phyloP scores from a whole-genome alignment of 2,888 invertebrate species.

The Sphinx pinastri region DNA sequence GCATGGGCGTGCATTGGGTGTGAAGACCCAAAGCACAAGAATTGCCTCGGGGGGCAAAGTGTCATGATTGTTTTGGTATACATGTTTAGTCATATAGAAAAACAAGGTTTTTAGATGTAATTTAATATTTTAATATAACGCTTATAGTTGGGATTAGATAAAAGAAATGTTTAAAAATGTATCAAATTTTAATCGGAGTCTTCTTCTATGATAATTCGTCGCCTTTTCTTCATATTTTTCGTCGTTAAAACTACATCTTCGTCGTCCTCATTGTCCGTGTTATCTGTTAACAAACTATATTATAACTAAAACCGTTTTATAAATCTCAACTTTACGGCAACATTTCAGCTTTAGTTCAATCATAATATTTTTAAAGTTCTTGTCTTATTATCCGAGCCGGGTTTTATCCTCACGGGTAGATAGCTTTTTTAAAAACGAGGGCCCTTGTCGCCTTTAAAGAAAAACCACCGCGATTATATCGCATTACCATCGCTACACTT shows the following conservation, averaged over 20 bases:
- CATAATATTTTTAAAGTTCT: slow-evolving; percentile 1
- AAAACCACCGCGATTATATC: slow-evolving; percentile 14
- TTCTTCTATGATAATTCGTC: slow-evolving; percentile 68
- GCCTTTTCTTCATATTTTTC: slow-evolving; percentile 62
- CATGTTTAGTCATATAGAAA: too few relatives aligned
- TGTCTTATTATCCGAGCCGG: slow-evolving; percentile 10
- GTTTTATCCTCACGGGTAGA: slow-evolving; percentile 12
- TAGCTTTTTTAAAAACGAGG: slow-evolving; percentile 9
- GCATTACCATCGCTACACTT: not conserved
- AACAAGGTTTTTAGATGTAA: too few relatives aligned
- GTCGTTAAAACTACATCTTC: slow-evolving; percentile 56
- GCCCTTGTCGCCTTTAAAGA: slow-evolving; percentile 4
- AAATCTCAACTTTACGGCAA: not conserved
- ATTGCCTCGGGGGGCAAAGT: too few relatives aligned
- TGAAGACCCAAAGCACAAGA: too few relatives aligned
- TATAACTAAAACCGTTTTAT: not conserved
- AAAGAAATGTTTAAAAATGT: not conserved
- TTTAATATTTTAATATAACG: not conserved
- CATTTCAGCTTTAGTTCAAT: slow-evolving; percentile 2
- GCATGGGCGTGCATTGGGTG: too few relatives aligned
- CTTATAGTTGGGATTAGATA: not conserved
- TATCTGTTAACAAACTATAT: slow-evolving; percentile 53
- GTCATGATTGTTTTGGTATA: too few relatives aligned
- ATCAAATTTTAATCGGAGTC: slow-evolving; percentile 65
- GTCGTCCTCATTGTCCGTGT: slow-evolving; percentile 57